Percentiles rank a stretch among this genome's conserved stretches.
Conservation (phyloP, 2,888 invertebrate species). For the Vesta saturnalis region DNA sequence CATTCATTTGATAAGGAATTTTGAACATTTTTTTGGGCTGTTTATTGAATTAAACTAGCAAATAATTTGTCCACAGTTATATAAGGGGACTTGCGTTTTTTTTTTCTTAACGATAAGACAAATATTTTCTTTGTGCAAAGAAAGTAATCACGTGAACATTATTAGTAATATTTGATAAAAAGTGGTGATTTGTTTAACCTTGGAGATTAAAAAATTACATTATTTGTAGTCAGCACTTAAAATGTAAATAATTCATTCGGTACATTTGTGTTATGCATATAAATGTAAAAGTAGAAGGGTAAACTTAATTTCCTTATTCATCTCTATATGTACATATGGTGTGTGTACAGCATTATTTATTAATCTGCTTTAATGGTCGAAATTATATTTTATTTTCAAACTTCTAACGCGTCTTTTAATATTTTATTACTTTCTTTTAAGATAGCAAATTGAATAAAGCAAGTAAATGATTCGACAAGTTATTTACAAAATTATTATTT, state of each 20-base stretch:
- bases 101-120: not conserved
- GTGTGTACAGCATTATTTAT: not conserved
- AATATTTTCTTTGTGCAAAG: not conserved
- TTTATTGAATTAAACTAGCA: conserved; percentile 1
- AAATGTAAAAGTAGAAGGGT: conserved; percentile 13
- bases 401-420: not conserved
- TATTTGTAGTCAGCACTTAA: conserved; percentile 10
- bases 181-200: conserved; percentile 9
- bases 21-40: not conserved
- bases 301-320: conserved; percentile 8
- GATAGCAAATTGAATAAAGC: not conserved
- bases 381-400: not conserved
- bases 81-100: too few species aligned
- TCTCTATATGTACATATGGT: not conserved
- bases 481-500: too few species aligned
- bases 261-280: conserved; percentile 10
- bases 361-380: not conserved
- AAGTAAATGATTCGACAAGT: not conserved
- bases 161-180: conserved; percentile 14
- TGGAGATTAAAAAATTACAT: not conserved
- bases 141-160: not conserved
- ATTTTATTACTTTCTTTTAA: not conserved
- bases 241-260: conserved; percentile 10
- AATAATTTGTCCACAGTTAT: too few species aligned
- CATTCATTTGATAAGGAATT: conserved; percentile 1